Percentiles rank a stretch among this genome's conserved stretches.
phyloP scores from a whole-genome alignment of 2,888 invertebrate species.

The Xanthorhoe designata region DNA sequence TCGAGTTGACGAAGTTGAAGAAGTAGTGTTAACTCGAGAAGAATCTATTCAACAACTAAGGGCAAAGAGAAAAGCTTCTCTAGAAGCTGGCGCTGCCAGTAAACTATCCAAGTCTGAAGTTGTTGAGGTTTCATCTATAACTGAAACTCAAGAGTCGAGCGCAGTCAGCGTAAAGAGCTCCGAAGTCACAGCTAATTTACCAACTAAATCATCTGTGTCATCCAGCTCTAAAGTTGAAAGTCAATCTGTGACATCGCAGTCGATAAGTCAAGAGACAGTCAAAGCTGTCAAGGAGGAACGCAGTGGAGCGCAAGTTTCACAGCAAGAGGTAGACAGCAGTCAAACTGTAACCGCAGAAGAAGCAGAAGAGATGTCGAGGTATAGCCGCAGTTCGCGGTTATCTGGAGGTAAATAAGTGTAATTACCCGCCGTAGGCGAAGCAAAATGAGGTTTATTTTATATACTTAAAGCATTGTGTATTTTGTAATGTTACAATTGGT shows the following conservation, averaged over 20 bases:
- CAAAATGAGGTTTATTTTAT: too few relatives aligned
- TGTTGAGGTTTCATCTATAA: constrained; percentile 61
- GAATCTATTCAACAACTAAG: constrained; percentile 62
- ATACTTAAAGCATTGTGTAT: not conserved
- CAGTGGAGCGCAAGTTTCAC: constrained; percentile 50
- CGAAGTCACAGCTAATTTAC: constrained; percentile 67
- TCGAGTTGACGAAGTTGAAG: constrained; percentile 56
- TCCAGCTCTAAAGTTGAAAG: constrained; percentile 61
- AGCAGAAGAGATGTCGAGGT: constrained; percentile 84
- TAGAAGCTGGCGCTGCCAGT: constrained; percentile 68
- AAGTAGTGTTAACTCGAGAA: constrained; percentile 54
- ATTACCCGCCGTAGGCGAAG: too few relatives aligned
- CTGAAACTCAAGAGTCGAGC: constrained; percentile 62
- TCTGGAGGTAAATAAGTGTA: constrained; percentile 86
- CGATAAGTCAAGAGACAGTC: constrained; percentile 59
- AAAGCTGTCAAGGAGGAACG: constrained; percentile 53
- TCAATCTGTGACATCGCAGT: constrained; percentile 58
- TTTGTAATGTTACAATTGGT: not conserved
- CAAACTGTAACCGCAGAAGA: constrained; percentile 77
- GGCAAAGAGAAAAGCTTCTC: constrained; percentile 72
- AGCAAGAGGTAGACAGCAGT: constrained; percentile 55
- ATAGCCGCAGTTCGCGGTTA: constrained; percentile 87
- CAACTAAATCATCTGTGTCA: constrained; percentile 68
- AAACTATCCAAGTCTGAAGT: constrained; percentile 72
- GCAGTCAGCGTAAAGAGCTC: constrained; percentile 56